These are phyloP conservation scores for Nanorana parkeri DNA, from an alignment of 2,113 vertebrate species.

Conservation along the genomic window DNA sequence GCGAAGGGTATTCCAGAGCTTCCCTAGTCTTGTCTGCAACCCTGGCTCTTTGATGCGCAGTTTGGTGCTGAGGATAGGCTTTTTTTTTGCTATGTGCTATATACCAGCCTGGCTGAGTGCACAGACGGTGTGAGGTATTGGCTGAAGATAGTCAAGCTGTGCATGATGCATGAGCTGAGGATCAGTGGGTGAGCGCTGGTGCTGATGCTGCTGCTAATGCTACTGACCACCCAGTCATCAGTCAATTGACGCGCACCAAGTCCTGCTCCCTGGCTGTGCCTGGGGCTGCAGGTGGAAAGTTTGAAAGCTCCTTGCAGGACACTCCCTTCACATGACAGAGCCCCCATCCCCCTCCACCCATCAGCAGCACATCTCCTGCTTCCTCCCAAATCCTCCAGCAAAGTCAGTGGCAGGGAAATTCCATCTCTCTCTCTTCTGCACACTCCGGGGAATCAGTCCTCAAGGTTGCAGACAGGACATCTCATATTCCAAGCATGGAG, in stretches of 20 bases:
- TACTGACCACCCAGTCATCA: constrained; percentile 17
- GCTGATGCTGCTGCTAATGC: too few relatives aligned
- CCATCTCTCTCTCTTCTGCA: constrained; percentile 21
- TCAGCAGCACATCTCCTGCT: constrained; percentile 22
- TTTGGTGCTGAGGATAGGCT: not conserved
- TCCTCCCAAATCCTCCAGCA: not conserved
- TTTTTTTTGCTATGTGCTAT: not conserved
- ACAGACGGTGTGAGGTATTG: constrained; percentile 33
- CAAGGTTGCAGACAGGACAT: constrained; percentile 52
- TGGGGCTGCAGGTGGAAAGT: constrained; percentile 46
- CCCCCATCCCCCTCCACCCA: constrained; percentile 25
- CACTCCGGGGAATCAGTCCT: constrained; percentile 21
- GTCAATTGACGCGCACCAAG: not conserved
- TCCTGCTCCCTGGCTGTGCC: constrained; percentile 19
- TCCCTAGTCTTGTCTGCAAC: not conserved
- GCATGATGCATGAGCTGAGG: constrained; percentile 17
- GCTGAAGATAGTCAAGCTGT: constrained; percentile 7
- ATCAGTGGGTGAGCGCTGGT: not conserved
- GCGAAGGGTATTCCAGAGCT: not conserved
- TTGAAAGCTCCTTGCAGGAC: constrained; percentile 43
- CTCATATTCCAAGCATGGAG: not conserved
- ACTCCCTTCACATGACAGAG: constrained; percentile 18
- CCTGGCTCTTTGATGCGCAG: not conserved
- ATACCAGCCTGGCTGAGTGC: not conserved
- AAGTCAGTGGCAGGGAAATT: constrained; percentile 21